Percentiles rank a stretch among this genome's conserved stretches.
Evolutionary conservation across 2,113 vertebrate species (phyloP).

Genomic region (Hemiprocne comata): DNA sequence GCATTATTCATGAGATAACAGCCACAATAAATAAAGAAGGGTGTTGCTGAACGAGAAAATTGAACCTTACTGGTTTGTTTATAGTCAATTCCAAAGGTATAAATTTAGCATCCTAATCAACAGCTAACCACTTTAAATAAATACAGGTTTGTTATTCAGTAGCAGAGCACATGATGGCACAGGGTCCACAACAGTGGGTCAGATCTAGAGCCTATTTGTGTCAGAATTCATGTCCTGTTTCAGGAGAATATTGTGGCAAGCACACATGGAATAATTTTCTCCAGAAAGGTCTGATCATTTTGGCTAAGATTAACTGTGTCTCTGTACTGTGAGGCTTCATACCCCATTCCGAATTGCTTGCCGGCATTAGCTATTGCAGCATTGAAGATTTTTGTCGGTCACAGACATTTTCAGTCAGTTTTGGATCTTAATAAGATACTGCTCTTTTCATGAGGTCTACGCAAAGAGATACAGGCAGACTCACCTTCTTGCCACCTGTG

Average conservation of each 20-base stretch:
- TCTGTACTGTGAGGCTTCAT: background rate
- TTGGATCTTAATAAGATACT: background rate
- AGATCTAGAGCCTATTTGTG: rapidly evolving
- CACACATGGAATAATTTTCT: background rate
- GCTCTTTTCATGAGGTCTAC: background rate
- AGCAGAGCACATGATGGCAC: background rate
- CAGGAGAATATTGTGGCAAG: background rate
- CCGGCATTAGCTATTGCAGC: background rate
- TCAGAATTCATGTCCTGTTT: background rate
- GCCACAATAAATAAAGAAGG: background rate
- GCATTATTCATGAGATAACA: background rate
- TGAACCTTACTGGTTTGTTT: background rate
- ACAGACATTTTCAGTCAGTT: background rate
- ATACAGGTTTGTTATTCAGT: background rate
- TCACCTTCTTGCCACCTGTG: background rate
- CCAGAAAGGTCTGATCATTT: background rate
- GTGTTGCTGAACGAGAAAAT: conserved; percentile 23
- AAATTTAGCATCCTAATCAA: background rate
- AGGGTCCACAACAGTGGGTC: background rate
- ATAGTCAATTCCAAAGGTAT: background rate
- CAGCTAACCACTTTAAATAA: background rate
- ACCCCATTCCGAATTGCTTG: background rate
- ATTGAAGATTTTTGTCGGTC: background rate
- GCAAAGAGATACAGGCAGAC: background rate
- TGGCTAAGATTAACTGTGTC: background rate